Percentiles rank a stretch among this genome's conserved stretches.
Evolutionary conservation across 2,113 vertebrate species (phyloP).

Genomic region (Progne subis): DNA sequence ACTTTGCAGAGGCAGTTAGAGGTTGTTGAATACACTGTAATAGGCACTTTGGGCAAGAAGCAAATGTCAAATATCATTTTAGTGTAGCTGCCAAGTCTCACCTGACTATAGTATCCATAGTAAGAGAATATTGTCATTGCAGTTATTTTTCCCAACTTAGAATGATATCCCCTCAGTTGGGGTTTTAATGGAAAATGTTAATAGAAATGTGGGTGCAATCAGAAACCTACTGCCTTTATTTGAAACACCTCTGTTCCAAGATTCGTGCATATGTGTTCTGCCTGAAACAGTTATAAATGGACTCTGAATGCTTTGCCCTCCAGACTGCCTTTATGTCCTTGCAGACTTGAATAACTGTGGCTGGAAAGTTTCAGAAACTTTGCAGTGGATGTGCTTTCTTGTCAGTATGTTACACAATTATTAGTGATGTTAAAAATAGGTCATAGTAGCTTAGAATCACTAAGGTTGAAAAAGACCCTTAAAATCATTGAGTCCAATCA

Average conservation of each 20-base stretch:
- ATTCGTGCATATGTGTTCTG: background rate
- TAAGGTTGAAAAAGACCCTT: background rate
- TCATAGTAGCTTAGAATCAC: background rate
- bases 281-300: background rate
- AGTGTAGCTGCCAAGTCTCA: background rate
- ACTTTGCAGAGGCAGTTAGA: background rate
- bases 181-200: background rate
- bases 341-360: background rate
- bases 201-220: background rate
- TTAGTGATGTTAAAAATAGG: background rate
- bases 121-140: background rate
- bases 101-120: background rate
- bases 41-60: background rate
- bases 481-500: background rate
- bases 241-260: background rate
- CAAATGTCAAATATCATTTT: background rate
- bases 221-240: background rate
- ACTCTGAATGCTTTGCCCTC: background rate
- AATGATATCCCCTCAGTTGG: background rate
- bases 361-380: background rate
- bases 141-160: background rate
- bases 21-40: background rate
- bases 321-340: background rate
- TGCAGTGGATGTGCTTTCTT: background rate
- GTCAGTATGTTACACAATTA: background rate